Evolutionary conservation across 2,113 vertebrate genomes (phyloP), one percentile per base, ranked within the genome.

Genomic region (Emydura subglobosa): DNA sequence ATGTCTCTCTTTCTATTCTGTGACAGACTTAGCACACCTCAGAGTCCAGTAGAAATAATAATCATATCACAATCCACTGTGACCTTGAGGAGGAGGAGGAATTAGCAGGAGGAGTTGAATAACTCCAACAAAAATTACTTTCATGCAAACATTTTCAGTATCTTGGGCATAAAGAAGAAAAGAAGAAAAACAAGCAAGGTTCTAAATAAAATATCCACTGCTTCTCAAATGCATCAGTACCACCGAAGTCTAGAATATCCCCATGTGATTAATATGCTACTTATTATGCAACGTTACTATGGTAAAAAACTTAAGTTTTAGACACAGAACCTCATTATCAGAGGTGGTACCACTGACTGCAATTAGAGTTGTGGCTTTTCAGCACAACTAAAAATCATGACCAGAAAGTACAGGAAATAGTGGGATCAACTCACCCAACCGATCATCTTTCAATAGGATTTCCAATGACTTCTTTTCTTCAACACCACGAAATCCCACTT

Each of bases 391-490:
- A 81, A 54, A 76, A 42, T 31, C 57, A 22, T 31, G 29, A 24
- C 44, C 31, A 86, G 44, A 53, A 13, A 90, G 90, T 0, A 76
- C 29, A 92, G 10, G 10, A 59, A 92, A 55, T 1, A 51, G 16
- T 17, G 50, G 86, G n/a, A 92, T 90, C 80, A 90, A 97, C 98
- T 98, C 94, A 99, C 99, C 99, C 78, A 99, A 97, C 1, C 99
- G 98, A 86, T 99, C 99, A 95, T 99, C 99, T 95, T 99, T 99
- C 11, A 99, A 97, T 29, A 99, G 98, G 54, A 99, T 99, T 97
- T 99, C 99, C 95, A 99, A 96, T 0, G 99, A 99, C 83, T 99
- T 99, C 98, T 99, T 99, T 94, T 99, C 99, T 97, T 99, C 99
- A 89, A 99, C 99, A 81, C 99, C 99, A 94, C 99, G 99, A 97